These are phyloP conservation scores for Cryptoprocta ferox DNA, from an alignment of 2,797 vertebrate species.

Conservation along the genomic window DNA sequence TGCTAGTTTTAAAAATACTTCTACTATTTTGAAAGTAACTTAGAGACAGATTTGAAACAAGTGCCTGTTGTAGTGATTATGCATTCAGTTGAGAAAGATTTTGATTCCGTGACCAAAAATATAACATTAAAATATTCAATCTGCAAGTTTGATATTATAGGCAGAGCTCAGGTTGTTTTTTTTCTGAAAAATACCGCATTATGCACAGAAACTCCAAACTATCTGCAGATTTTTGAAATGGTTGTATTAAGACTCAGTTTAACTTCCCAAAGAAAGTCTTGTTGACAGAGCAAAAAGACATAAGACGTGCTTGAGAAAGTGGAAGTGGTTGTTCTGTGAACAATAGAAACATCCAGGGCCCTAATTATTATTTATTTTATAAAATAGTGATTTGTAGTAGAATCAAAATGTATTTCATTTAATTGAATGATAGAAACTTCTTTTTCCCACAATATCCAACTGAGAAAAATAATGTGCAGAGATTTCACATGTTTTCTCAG, in stretches of 20 bases:
- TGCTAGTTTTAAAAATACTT: background rate
- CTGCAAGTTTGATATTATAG: background rate
- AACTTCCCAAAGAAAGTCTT: background rate
- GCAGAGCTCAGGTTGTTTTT: background rate
- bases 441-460: background rate
- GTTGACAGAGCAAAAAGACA: background rate
- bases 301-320: background rate
- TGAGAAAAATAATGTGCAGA: background rate
- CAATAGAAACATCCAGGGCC: background rate
- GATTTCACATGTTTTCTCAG: background rate
- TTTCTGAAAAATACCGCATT: background rate
- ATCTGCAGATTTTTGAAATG: background rate
- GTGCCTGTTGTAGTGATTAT: background rate
- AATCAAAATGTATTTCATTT: background rate
- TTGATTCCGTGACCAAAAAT: slow-evolving; percentile 38
- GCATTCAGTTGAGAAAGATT: slow-evolving; percentile 1
- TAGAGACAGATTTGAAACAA: slow-evolving; percentile 40
- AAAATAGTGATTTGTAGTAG: background rate
- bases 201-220: background rate
- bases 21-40: background rate
- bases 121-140: slow-evolving; percentile 2
- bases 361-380: background rate
- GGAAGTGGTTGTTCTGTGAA: background rate
- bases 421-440: background rate
- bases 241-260: background rate